Base-by-base conservation (phyloP, 2,888 invertebrate species). In the Eilema caniola region DNA sequence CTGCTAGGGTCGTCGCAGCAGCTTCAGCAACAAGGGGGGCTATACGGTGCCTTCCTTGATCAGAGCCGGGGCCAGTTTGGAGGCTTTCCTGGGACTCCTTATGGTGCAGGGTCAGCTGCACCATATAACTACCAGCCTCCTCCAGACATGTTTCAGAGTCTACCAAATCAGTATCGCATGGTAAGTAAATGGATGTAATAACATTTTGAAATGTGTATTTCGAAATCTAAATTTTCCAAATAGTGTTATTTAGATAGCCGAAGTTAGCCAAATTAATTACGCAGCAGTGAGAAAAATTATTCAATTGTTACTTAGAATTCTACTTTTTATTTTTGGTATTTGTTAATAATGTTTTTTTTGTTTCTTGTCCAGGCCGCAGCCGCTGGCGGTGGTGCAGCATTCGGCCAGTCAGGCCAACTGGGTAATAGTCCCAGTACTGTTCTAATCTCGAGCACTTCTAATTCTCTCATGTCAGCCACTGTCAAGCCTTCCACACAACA, bases 391-490 rank as follows among this genome's bases (percentile, higher is more conserved):
- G 97, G 96, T 61, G 96, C 97, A 33, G 97, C 97, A 20, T 98
- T 97, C 86, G 97, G 97, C 24, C 98, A 98, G 88, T 97, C 97
- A 66, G 98, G 98, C 84, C 97, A 97, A 87, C 96, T 98, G 80
- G 96, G 96, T 77, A 98, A 96, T 88, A 98, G 97, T 90, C 98
- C 98, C 66, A 98, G 97, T 87, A 98, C 98, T 24, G 98, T 98
- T 82, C 96, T 98, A 83, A 98, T 98, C 80, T 98, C 98, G 57
- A 97, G 98, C 76, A 97, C 98, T 70, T 97, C 98, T 72, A 98
- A 98, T 91, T 98, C 98, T 53, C 95, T 98, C 81, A 98, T 98
- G 98, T 98, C 98, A 8, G 97, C 98, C 56, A 97, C 97, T 73
- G 98, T 98, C 67, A 98, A 98, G 86, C 97, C 98, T 12, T 97